Evolutionary conservation across 2,797 vertebrate species (phyloP).

Genomic region (Microchirus variegatus): DNA sequence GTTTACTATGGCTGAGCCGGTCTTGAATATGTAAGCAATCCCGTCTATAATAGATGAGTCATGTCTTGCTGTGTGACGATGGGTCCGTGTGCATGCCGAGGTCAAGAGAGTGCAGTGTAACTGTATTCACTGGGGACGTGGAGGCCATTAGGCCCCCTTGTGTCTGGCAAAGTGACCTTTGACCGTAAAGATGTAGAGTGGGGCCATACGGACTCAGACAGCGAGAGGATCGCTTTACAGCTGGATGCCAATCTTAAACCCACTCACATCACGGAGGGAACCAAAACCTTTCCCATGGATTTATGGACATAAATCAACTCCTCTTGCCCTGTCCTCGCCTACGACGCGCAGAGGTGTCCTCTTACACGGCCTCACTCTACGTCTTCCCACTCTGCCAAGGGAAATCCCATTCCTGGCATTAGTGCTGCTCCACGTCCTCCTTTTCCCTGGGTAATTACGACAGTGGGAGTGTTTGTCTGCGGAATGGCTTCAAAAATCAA

Average conservation of each 20-base stretch:
- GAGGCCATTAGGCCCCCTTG: conserved; percentile 40
- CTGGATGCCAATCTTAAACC: conserved; percentile 74
- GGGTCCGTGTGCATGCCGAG: conserved; percentile 35
- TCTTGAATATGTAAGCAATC: conserved; percentile 12
- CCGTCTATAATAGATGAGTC: conserved; percentile 42
- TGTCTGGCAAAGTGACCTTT: conserved; percentile 63
- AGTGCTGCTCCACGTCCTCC: conserved; percentile 65
- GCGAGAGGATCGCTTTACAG: conserved; percentile 78
- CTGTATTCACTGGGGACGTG: conserved; percentile 63
- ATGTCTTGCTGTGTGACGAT: conserved; percentile 41
- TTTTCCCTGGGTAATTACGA: conserved; percentile 56
- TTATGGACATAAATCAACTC: conserved; percentile 81
- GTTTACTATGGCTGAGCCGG: conserved; percentile 2
- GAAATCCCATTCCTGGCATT: conserved; percentile 74
- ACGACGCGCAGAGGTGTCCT: conserved; percentile 68
- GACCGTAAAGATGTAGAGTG: conserved; percentile 60
- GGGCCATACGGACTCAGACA: conserved; percentile 64
- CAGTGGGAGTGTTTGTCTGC: conserved; percentile 25
- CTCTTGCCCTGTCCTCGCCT: conserved; percentile 67
- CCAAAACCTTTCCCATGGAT: conserved; percentile 75
- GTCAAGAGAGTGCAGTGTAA: conserved; percentile 63
- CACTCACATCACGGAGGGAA: conserved; percentile 67
- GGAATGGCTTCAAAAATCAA: conserved; percentile 43
- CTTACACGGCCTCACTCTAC: conserved; percentile 66
- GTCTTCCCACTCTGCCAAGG: conserved; percentile 61